Percentiles rank a stretch among this genome's conserved stretches.
These are phyloP conservation scores for Tauraco erythrolophus DNA, from an alignment of 2,113 vertebrate species.

Conservation along the genomic window DNA sequence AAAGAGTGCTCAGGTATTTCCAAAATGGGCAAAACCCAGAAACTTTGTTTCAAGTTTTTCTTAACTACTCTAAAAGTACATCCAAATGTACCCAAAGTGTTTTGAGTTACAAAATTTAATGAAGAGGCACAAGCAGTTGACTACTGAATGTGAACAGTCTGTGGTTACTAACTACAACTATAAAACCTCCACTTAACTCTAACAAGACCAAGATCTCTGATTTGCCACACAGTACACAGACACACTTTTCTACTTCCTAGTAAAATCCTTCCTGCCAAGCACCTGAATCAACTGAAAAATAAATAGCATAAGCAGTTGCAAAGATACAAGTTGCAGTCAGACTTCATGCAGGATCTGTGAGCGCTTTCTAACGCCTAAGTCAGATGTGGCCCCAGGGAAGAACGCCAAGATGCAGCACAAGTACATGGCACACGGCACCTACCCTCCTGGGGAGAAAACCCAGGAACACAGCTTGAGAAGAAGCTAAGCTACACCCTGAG, in stretches of 20 bases:
- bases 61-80: background rate
- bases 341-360: background rate
- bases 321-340: background rate
- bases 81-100: background rate
- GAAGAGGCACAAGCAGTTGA: background rate
- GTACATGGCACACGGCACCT: background rate
- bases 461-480: background rate
- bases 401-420: background rate
- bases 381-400: background rate
- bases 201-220: background rate
- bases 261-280: background rate
- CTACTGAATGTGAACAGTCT: background rate
- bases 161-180: background rate
- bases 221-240: background rate
- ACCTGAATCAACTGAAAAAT: background rate
- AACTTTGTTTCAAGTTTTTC: background rate
- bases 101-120: background rate
- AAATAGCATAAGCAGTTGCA: background rate
- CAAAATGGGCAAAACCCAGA: background rate
- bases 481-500: background rate
- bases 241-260: background rate
- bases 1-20: background rate
- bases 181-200: background rate
- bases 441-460: rapidly evolving
- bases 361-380: background rate